phyloP scores from a whole-genome alignment of 2,888 invertebrate species.

The Ephialtes manifestator region DNA sequence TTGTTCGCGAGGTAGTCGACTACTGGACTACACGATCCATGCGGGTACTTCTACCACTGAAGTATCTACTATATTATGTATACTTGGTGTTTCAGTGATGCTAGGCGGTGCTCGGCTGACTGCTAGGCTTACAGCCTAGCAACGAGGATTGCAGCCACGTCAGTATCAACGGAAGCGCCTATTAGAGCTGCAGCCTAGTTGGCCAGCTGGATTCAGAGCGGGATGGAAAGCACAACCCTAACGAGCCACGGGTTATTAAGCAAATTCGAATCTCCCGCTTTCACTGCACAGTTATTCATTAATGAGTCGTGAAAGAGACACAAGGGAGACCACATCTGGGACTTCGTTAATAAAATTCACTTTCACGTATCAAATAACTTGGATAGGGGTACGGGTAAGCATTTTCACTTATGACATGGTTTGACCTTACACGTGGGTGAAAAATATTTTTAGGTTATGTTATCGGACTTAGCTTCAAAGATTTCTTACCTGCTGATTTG shows the following conservation, averaged over 20 bases:
- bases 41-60: constrained; percentile 12
- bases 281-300: constrained; percentile 11
- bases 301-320: constrained; percentile 34
- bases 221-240: constrained; percentile 18
- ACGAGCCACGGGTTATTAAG: constrained; percentile 45
- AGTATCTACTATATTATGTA: constrained; percentile 26
- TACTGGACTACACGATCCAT: constrained; percentile 16
- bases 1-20: constrained; percentile 12
- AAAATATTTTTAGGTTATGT: too few relatives aligned
- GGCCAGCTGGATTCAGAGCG: constrained; percentile 1
- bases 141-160: not conserved
- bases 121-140: not conserved
- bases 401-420: not conserved
- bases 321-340: not conserved
- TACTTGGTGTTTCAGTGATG: constrained; percentile 15
- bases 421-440: not conserved
- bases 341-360: constrained; percentile 3
- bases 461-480: too few relatives aligned
- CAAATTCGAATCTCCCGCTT: constrained; percentile 47
- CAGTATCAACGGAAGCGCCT: constrained; percentile 11
- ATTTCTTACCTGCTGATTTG: too few relatives aligned
- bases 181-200: not conserved
- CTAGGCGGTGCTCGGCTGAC: not conserved
- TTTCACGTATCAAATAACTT: constrained; percentile 24
- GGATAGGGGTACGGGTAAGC: not conserved